phyloP scores from a whole-genome alignment of 92 coral and sea anemone species.

The Zoanthus gigantus region DNA sequence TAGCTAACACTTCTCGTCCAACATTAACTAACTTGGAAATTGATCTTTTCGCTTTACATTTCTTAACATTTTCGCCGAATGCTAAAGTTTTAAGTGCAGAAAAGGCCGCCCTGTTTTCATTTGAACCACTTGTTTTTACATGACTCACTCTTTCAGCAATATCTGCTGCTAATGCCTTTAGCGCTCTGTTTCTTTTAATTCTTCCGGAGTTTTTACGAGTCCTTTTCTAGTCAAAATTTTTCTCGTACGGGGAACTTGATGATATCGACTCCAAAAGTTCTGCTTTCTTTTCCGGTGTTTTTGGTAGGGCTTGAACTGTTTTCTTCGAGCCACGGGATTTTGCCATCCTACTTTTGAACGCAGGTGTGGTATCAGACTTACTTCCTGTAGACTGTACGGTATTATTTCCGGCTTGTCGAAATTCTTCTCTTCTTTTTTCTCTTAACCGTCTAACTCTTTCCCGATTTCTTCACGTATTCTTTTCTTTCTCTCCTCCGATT shows the following conservation, averaged over 20 bases:
- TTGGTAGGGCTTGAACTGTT: conserved; percentile 9
- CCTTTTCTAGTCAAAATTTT: conserved; percentile 39
- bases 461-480: conserved; percentile 33
- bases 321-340: conserved; percentile 22
- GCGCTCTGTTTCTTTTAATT: conserved; percentile 44
- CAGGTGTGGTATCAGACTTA: conserved; percentile 49
- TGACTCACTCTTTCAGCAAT: conserved; percentile 36
- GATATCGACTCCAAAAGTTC: conserved; percentile 22
- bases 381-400: conserved; percentile 33
- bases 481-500: conserved; percentile 40
- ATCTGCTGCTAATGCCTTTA: conserved; percentile 48
- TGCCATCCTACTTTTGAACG: conserved; percentile 34
- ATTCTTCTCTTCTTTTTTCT: conserved; percentile 36
- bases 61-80: conserved; percentile 36
- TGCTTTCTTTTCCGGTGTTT: conserved; percentile 24
- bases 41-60: conserved; percentile 10
- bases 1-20: conserved; percentile 16
- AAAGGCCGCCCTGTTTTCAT: conserved; percentile 48
- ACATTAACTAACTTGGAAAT: conserved; percentile 23
- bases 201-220: conserved; percentile 35
- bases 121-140: conserved; percentile 52
- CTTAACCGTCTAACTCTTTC: conserved; percentile 43
- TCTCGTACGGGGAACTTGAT: conserved; percentile 40
- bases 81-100: conserved; percentile 47
- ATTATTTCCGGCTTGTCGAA: conserved; percentile 26